Evolutionary conservation across 2,797 vertebrate species (phyloP).

Genomic region (Cryptoblepharus egeriae): DNA sequence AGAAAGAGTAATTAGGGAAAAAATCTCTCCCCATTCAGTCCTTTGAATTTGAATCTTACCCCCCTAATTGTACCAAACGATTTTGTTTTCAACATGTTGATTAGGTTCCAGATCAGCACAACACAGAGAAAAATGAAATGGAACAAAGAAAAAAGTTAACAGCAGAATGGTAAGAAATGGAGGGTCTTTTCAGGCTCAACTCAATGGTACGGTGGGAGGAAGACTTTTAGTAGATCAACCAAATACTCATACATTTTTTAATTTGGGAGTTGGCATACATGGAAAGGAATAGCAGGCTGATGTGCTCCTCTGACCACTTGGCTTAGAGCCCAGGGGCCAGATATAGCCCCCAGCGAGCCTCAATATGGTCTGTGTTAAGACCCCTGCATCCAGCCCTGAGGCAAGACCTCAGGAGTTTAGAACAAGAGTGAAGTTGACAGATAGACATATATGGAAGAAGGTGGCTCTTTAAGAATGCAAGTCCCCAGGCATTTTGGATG

Average conservation of each 20-base stretch:
- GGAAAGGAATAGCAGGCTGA: background rate
- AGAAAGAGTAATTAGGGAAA: background rate
- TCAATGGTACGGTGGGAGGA: background rate
- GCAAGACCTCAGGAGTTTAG: too few relatives aligned
- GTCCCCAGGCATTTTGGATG: too few relatives aligned
- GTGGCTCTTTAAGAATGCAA: too few relatives aligned
- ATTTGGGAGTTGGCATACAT: background rate
- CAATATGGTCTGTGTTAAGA: too few relatives aligned
- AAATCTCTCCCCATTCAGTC: background rate
- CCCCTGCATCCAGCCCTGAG: too few relatives aligned
- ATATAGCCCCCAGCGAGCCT: too few relatives aligned
- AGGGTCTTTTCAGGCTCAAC: background rate
- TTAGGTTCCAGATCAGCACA: constrained; percentile 27
- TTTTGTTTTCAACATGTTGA: constrained; percentile 5
- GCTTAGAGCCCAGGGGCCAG: too few relatives aligned
- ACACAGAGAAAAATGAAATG: constrained; percentile 9
- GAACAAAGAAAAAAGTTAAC: constrained; percentile 33
- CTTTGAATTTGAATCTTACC: constrained; percentile 14
- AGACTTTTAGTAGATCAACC: background rate
- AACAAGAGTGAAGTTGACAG: too few relatives aligned
- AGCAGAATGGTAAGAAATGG: background rate
- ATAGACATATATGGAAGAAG: too few relatives aligned
- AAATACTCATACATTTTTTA: background rate
- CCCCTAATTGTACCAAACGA: background rate
- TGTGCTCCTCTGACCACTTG: background rate